Percentiles rank a stretch among this genome's conserved stretches.
These are phyloP conservation scores for Terrapene triunguis DNA, from an alignment of 2,113 vertebrate genomes.

Conservation along the genomic window DNA sequence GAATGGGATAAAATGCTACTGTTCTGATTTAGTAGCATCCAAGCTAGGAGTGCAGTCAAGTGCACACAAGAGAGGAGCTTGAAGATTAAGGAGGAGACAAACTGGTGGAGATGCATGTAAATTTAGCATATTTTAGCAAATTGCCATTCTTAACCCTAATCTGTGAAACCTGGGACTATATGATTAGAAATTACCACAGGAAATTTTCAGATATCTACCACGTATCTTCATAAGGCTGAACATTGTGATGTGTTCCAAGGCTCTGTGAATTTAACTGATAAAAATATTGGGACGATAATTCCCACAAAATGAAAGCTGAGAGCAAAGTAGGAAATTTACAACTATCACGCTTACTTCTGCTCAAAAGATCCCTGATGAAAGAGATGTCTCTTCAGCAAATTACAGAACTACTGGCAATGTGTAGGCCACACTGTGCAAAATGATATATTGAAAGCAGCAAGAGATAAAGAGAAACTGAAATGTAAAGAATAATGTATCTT, in stretches of 20 bases:
- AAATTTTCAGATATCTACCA: neutral
- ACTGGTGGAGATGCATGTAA: neutral
- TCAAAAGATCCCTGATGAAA: neutral
- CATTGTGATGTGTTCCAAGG: neutral
- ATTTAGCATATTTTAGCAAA: neutral
- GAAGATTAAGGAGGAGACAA: neutral
- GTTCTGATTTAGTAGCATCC: slow-evolving; percentile 50
- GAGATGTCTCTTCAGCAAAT: neutral
- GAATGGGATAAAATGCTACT: slow-evolving; percentile 42
- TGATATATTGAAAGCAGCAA: neutral
- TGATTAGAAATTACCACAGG: slow-evolving; percentile 29
- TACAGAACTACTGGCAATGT: neutral
- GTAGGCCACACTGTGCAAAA: neutral
- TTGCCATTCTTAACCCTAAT: neutral
- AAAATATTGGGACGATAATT: neutral
- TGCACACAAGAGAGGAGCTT: slow-evolving; percentile 25
- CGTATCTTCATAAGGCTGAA: neutral
- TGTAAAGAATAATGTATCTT: neutral
- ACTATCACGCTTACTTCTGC: neutral
- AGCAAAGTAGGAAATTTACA: neutral
- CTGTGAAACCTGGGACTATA: neutral
- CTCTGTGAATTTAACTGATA: neutral
- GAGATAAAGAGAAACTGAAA: neutral
- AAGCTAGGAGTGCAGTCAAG: slow-evolving; percentile 28
- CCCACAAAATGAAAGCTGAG: neutral